Evolutionary conservation across 2,113 vertebrate species (phyloP), one percentile per base, ranked within the genome.

Genomic region (Conger conger): DNA sequence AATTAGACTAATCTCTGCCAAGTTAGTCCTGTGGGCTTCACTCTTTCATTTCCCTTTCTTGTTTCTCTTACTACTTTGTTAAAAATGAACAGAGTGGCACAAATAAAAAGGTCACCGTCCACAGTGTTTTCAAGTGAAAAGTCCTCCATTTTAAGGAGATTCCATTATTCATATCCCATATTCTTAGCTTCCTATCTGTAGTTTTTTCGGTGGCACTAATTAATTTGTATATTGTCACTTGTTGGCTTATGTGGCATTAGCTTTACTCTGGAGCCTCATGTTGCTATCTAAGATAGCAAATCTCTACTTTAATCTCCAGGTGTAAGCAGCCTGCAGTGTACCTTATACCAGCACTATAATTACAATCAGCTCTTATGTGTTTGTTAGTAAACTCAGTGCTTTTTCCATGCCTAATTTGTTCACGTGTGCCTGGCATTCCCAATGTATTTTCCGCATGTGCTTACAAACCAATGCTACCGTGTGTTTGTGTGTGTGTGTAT

Each of bases 111-210:
- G 89, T 86, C 87, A 87, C 68, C 0, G 89, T 89, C 86, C 93
- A 93, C 87, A 38, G 80, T 88, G 85, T 87, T 87, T 73, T 90
- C 88, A 89, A 27, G 7, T 30, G 4, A 23, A 81, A 89, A 89
- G 87, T 82, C 73, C 85, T 83, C 86, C 85, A 89, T 86, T 83
- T 85, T 40, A 86, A 90, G 81, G 85, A 83, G 90, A 82, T 92
- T 94, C 94, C 93, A 95, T 95, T 94, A 93, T 93, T 92, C 83
- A 88, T 78, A 82, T 87, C 90, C 89, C 90, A 92, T 96, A 94
- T 94, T 86, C 89, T 81, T 92, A 79, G 83, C 89, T 91, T 89
- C 83, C 89, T 45, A 90, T 91, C 88, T 88, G 81, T 87, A n/a
- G 11, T 15, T 89, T 90, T 83, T 81, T 86, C 78, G 73, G 36